Evolutionary conservation across 2,113 vertebrate genomes (phyloP).

Genomic region (Indicator indicator): DNA sequence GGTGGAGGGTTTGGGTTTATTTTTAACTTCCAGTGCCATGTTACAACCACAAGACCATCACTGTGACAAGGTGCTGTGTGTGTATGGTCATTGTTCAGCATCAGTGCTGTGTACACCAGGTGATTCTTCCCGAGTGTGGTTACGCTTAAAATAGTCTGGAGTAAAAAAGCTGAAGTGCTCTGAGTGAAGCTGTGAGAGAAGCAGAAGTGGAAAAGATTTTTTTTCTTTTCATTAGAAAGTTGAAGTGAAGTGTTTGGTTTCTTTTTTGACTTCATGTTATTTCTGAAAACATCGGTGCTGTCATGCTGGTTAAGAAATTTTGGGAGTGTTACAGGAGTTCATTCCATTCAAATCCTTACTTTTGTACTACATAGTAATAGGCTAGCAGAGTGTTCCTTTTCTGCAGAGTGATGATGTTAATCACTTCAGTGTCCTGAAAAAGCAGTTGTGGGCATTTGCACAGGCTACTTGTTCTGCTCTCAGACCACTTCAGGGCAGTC

Average conservation of each 20-base stretch:
- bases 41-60: neutral
- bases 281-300: neutral
- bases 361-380: neutral
- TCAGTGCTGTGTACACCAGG: neutral
- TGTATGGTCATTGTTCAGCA: neutral
- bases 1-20: neutral
- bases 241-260: neutral
- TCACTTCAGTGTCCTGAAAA: neutral
- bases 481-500: neutral
- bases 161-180: neutral
- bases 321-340: neutral
- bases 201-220: neutral
- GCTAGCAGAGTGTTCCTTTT: neutral
- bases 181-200: neutral
- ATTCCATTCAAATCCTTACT: neutral
- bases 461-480: neutral
- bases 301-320: neutral
- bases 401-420: neutral
- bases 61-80: neutral
- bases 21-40: neutral
- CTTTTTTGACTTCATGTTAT: neutral
- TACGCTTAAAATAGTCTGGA: neutral
- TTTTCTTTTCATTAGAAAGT: neutral
- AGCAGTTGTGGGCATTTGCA: neutral
- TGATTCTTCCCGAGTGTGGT: rapidly evolving